Evolutionary conservation across 2,113 vertebrate species (phyloP).

Genomic region (Saguinus imperator): DNA sequence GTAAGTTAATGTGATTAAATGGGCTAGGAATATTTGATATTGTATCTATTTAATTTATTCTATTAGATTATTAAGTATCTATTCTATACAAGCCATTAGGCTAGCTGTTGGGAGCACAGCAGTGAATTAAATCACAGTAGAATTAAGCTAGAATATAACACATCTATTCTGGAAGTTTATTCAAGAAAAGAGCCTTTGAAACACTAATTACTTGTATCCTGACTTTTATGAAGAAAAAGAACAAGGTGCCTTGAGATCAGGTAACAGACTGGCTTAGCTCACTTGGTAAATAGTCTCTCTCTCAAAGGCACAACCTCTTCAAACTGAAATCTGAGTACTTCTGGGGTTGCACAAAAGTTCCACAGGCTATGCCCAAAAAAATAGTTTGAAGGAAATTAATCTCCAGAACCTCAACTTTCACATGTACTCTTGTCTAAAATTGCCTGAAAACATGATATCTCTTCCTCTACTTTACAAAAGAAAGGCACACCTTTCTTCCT

Average conservation of each 20-base stretch:
- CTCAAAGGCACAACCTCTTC: neutral
- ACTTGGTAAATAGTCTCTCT: neutral
- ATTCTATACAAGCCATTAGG: neutral
- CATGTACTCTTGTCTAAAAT: constrained; percentile 8
- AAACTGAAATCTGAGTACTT: constrained; percentile 6
- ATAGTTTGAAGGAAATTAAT: constrained; percentile 13
- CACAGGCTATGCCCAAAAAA: neutral
- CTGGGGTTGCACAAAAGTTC: neutral
- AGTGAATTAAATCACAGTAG: neutral
- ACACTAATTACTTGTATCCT: constrained; percentile 20
- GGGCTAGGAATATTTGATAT: neutral
- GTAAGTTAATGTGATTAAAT: neutral
- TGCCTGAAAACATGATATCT: neutral
- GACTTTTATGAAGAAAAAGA: neutral
- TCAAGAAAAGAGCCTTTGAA: constrained; percentile 28
- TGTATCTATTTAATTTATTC: neutral
- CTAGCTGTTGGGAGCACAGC: neutral
- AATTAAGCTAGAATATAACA: neutral
- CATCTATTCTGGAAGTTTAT: neutral
- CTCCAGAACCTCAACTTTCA: constrained; percentile 4
- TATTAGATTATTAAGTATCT: neutral
- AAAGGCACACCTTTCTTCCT: neutral
- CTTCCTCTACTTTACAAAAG: neutral
- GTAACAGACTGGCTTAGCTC: neutral
- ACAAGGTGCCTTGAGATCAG: neutral